These are phyloP conservation scores for Pheosia gnoma DNA, from an alignment of 2,888 invertebrate species.

Conservation along the genomic window DNA sequence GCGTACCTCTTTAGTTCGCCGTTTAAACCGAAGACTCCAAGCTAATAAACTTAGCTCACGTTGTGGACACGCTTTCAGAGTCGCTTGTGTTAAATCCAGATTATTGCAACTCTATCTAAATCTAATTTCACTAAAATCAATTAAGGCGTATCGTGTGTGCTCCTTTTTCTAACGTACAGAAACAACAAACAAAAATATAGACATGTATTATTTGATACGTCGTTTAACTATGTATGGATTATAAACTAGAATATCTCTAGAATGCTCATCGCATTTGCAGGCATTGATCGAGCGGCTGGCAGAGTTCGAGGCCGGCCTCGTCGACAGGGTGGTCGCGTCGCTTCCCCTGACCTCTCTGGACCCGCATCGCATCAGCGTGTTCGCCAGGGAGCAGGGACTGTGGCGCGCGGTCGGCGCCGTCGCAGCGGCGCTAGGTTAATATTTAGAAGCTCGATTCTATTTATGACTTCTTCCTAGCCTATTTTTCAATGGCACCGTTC, in stretches of 20 bases:
- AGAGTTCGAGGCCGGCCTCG: slow-evolving; percentile 85
- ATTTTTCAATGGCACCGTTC: background rate
- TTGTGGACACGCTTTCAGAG: too few species aligned
- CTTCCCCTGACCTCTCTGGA: slow-evolving; percentile 72
- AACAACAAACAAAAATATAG: too few species aligned
- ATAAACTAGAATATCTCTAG: background rate
- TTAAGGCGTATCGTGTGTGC: too few species aligned
- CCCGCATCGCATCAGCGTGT: slow-evolving; percentile 74
- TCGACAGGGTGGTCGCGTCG: slow-evolving; percentile 87
- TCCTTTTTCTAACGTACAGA: too few species aligned
- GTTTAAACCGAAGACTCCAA: too few species aligned
- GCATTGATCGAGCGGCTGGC: slow-evolving; percentile 87
- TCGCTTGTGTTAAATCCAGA: too few species aligned
- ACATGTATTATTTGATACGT: too few species aligned
- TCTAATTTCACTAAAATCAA: too few species aligned
- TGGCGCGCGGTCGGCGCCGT: slow-evolving; percentile 77
- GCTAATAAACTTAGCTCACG: too few species aligned
- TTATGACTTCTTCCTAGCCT: background rate
- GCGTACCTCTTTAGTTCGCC: too few species aligned
- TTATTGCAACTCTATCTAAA: too few species aligned
- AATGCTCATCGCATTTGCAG: slow-evolving; percentile 33
- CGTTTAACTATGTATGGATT: too few species aligned
- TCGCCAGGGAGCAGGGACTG: slow-evolving; percentile 62
- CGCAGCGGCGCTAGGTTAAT: slow-evolving; percentile 68
- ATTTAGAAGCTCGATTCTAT: background rate